Percentiles rank a stretch among this genome's conserved stretches.
phyloP scores from a whole-genome alignment of 37 sponge, comb jelly and placozoan genomes.

The Dysidea cf. avara region DNA sequence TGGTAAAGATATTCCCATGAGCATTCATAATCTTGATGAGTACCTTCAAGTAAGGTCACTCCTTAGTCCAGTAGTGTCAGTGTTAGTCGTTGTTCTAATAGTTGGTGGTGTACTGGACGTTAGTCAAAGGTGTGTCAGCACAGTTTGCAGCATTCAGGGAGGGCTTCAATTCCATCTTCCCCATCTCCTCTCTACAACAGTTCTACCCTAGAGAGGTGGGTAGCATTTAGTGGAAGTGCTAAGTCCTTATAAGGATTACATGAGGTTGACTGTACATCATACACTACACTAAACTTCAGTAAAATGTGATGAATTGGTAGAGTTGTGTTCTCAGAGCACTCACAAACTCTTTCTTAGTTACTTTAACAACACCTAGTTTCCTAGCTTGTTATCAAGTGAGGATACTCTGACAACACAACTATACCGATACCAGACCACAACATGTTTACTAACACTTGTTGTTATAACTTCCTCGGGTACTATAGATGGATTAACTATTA shows the following conservation, averaged over 20 bases:
- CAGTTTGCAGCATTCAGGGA: constrained; percentile 92
- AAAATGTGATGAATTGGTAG: too few species aligned
- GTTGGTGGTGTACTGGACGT: constrained; percentile 79
- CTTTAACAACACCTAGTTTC: too few species aligned
- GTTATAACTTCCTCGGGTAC: neutral
- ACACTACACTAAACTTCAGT: too few species aligned
- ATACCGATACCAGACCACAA: neutral
- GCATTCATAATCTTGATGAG: constrained; percentile 86
- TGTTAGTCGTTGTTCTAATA: neutral
- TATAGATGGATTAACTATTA: constrained; percentile 73
- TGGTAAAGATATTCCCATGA: constrained; percentile 76
- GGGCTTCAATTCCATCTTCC: constrained; percentile 88
- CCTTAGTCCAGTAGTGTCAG: neutral
- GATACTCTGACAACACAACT: too few species aligned
- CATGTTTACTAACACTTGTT: neutral
- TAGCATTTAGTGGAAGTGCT: neutral
- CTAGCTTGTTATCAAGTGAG: too few species aligned
- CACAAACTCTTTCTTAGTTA: too few species aligned
- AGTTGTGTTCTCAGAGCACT: too few species aligned
- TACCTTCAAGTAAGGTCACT: constrained; percentile 73
- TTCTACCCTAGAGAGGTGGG: constrained; percentile 89
- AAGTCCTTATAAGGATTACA: neutral
- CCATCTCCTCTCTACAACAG: constrained; percentile 67
- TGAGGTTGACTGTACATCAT: too few species aligned
- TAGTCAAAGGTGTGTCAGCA: constrained; percentile 83